A percentile compares a stretch with the other conserved stretches of the same genome.
Conservation (phyloP, 2,797 vertebrate species). For the Phaenicophaeus curvirostris region DNA sequence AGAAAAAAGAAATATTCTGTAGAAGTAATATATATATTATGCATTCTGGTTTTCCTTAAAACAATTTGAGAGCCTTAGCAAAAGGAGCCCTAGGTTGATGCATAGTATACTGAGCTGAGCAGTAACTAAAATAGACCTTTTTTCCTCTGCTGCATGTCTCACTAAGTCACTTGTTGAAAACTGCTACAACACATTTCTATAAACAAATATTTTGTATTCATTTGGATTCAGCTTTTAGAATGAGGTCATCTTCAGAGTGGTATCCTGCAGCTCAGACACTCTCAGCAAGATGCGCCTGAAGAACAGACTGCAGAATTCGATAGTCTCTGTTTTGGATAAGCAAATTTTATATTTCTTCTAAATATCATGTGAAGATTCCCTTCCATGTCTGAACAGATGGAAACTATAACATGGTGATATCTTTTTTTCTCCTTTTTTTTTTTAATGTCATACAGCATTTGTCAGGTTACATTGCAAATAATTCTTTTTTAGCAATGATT, state of each 20-base stretch:
- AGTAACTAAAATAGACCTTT: slow-evolving; percentile 32
- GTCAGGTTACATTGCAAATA: not conserved
- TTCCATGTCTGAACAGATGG: not conserved
- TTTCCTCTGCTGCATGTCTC: not conserved
- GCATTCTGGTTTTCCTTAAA: not conserved
- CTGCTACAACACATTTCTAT: slow-evolving; percentile 16
- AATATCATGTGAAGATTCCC: not conserved
- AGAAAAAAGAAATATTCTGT: not conserved
- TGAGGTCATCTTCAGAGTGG: not conserved
- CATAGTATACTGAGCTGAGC: not conserved
- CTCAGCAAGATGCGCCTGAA: not conserved
- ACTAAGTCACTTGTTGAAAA: slow-evolving; percentile 13
- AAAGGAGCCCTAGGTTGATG: not conserved
- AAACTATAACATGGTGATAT: not conserved
- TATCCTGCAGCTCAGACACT: slow-evolving; percentile 25
- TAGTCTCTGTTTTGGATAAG: slow-evolving; percentile 35
- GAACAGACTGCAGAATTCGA: not conserved
- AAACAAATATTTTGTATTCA: slow-evolving; percentile 50
- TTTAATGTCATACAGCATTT: not conserved
- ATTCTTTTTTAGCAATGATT: not conserved
- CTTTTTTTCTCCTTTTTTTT: not conserved
- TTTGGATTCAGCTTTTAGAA: slow-evolving; percentile 38
- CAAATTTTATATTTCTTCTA: slow-evolving; percentile 18
- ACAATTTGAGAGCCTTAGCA: not conserved
- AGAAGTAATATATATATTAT: not conserved